Evolutionary conservation across 2,888 invertebrate genomes (phyloP).

Genomic region (Mesochorus sp.): DNA sequence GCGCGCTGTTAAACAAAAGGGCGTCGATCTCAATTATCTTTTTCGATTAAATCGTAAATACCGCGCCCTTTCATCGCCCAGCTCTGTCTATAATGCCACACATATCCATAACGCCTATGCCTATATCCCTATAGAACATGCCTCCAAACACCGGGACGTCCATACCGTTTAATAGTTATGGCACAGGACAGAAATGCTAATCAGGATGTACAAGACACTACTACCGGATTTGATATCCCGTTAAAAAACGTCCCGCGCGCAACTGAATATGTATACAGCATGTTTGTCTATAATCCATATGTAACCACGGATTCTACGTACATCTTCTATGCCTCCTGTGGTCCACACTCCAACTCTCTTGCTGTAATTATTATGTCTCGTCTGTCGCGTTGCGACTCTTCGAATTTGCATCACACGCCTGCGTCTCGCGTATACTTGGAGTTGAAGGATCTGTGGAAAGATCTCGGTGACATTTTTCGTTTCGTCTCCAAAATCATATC

Average conservation of each 20-base stretch:
- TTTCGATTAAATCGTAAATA: neutral
- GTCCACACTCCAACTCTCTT: slow-evolving; percentile 33
- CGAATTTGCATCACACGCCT: slow-evolving; percentile 61
- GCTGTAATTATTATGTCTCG: slow-evolving; percentile 69
- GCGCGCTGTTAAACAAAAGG: neutral
- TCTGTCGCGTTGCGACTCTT: slow-evolving; percentile 59
- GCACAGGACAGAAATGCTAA: slow-evolving; percentile 48
- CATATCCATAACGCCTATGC: too few relatives aligned
- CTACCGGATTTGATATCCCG: slow-evolving; percentile 54
- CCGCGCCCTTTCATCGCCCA: neutral
- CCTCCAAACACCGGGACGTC: slow-evolving; percentile 23
- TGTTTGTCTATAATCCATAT: neutral
- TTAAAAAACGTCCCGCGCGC: slow-evolving; percentile 20
- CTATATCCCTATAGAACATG: too few relatives aligned
- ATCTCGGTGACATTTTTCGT: too few relatives aligned
- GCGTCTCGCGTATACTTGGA: slow-evolving; percentile 18
- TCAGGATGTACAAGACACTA: slow-evolving; percentile 18
- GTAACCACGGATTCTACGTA: slow-evolving; percentile 59
- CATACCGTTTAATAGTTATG: slow-evolving; percentile 44
- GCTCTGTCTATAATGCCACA: neutral
- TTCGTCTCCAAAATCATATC: too few relatives aligned
- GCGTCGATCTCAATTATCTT: neutral
- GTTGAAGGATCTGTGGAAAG: too few relatives aligned
- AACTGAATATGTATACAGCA: too few relatives aligned
- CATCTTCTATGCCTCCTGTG: slow-evolving; percentile 32